These are phyloP conservation scores for Horisme vitalbata DNA, from an alignment of 2,888 invertebrate species.

Conservation along the genomic window DNA sequence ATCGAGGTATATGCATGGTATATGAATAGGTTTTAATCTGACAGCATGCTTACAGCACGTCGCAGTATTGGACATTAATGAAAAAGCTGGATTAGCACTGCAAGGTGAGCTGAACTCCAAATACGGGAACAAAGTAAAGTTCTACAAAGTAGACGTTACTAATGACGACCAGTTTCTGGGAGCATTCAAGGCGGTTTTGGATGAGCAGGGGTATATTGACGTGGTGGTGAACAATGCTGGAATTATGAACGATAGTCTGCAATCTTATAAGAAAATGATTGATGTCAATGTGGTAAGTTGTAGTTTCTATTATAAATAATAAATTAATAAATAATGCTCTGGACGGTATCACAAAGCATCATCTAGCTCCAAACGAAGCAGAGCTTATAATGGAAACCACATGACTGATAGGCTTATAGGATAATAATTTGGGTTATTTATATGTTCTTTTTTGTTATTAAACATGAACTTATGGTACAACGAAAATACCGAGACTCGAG, in stretches of 20 bases:
- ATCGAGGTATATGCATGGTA: no score
- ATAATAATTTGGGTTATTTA: no score
- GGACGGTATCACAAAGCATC: no score
- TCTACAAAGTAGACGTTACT: constrained; percentile 54
- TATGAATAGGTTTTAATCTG: no score
- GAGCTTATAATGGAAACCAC: no score
- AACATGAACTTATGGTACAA: no score
- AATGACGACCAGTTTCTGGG: constrained; percentile 43
- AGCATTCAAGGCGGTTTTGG: constrained; percentile 40
- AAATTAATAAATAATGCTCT: not conserved
- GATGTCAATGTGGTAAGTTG: constrained; percentile 53
- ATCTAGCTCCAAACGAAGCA: no score
- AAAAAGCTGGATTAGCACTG: constrained; percentile 40
- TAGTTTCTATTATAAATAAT: not conserved
- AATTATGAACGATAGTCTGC: constrained; percentile 49
- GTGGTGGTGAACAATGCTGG: constrained; percentile 53
- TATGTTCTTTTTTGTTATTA: no score
- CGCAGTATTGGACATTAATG: constrained; percentile 48
- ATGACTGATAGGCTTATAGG: no score
- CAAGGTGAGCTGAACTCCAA: constrained; percentile 46
- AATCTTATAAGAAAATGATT: constrained; percentile 47
- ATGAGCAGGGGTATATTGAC: constrained; percentile 47
- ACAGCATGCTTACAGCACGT: constrained; percentile 44
- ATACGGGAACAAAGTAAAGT: constrained; percentile 48
- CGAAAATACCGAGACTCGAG: no score